A percentile compares a stretch with the other conserved stretches of the same genome.
Evolutionary conservation across 2,888 invertebrate genomes (phyloP).

Genomic region (Elegia similella): DNA sequence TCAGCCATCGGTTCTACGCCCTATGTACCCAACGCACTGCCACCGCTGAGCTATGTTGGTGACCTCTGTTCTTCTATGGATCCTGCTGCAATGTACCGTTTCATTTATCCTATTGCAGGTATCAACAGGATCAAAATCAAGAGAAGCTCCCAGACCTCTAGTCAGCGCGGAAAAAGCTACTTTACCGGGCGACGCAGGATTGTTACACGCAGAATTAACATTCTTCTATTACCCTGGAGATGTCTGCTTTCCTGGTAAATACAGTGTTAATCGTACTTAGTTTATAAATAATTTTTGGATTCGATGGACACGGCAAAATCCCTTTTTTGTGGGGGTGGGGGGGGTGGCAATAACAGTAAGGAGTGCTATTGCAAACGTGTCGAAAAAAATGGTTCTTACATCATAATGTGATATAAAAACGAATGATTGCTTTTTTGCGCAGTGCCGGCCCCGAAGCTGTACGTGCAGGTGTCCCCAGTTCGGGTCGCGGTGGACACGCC

Average conservation of each 20-base stretch:
- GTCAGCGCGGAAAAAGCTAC: conserved; percentile 88
- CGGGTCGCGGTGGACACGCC: conserved; percentile 92
- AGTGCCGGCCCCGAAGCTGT: conserved; percentile 97
- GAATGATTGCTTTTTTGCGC: conserved; percentile 26
- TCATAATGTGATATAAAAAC: no score
- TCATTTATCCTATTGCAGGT: conserved; percentile 46
- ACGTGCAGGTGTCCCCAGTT: conserved; percentile 94
- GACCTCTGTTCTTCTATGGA: no score
- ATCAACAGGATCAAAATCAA: conserved; percentile 64
- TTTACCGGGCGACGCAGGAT: conserved; percentile 93
- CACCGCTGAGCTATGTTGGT: no score
- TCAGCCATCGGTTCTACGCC: no score
- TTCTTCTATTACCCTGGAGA: conserved; percentile 98
- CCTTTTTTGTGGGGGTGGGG: no score
- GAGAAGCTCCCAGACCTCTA: conserved; percentile 60
- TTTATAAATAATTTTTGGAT: no score
- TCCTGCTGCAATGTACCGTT: no score
- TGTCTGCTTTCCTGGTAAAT: conserved; percentile 90
- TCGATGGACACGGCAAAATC: no score
- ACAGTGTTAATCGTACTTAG: background rate
- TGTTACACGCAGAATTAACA: conserved; percentile 97
- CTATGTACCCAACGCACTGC: no score
- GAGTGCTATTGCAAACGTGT: no score
- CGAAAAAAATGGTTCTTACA: no score
- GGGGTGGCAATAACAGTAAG: no score